A percentile compares a stretch with the other conserved stretches of the same genome.
These are phyloP conservation scores for Panopea generosa DNA, from an alignment of 2,888 invertebrate genomes.

Conservation along the genomic window DNA sequence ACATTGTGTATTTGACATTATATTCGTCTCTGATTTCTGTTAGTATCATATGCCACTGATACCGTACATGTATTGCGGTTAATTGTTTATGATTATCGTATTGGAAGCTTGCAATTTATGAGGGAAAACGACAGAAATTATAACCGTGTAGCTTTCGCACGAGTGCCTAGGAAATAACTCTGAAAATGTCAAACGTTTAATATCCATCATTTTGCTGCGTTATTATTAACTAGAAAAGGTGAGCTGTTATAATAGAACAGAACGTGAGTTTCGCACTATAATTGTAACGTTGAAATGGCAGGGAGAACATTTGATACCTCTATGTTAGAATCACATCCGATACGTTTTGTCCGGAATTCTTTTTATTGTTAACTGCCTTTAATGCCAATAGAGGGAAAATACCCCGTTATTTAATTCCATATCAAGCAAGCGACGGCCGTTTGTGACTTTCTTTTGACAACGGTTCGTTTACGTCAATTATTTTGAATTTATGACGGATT, in stretches of 20 bases:
- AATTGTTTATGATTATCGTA: slow-evolving; percentile 45
- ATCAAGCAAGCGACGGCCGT: slow-evolving; percentile 37
- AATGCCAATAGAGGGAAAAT: slow-evolving; percentile 8
- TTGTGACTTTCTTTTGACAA: slow-evolving; percentile 34
- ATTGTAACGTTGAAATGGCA: neutral
- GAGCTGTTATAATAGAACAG: slow-evolving; percentile 29
- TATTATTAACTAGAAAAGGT: slow-evolving; percentile 23
- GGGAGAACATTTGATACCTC: slow-evolving; percentile 28
- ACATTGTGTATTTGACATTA: too few species aligned
- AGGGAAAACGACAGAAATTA: slow-evolving; percentile 48
- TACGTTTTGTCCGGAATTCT: neutral
- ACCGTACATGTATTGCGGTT: too few species aligned
- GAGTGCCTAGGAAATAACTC: slow-evolving; percentile 39
- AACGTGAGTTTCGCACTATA: slow-evolving; percentile 12
- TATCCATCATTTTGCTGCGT: slow-evolving; percentile 23
- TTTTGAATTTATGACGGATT: slow-evolving; percentile 31
- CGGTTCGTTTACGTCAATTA: slow-evolving; percentile 31
- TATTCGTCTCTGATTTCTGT: too few species aligned
- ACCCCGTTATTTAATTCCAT: too few species aligned
- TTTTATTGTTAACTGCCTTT: slow-evolving; percentile 48
- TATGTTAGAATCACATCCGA: slow-evolving; percentile 4
- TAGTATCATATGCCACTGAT: too few species aligned
- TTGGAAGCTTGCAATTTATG: slow-evolving; percentile 32
- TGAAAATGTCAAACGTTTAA: slow-evolving; percentile 54
- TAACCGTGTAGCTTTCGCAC: slow-evolving; percentile 22